These are phyloP conservation scores for Mus minutoides DNA, from an alignment of 2,797 vertebrate species.

Conservation along the genomic window DNA sequence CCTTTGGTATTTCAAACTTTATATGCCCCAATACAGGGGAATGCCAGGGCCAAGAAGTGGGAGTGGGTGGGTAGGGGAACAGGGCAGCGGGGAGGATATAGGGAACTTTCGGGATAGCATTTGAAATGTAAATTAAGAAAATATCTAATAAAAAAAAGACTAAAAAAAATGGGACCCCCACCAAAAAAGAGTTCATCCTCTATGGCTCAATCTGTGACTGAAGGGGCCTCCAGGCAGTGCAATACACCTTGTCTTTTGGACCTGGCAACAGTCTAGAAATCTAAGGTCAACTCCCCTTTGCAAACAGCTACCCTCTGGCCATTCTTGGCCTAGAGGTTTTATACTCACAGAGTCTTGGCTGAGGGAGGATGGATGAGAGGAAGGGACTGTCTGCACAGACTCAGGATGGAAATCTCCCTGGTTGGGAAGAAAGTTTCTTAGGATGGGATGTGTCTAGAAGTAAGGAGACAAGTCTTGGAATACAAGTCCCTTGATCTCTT, in stretches of 20 bases:
- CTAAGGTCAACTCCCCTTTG: background rate
- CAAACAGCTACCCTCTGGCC: background rate
- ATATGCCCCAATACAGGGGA: no score
- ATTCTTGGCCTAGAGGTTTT: background rate
- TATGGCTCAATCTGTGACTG: background rate
- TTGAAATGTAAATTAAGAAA: no score
- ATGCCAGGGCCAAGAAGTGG: no score
- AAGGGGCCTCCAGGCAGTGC: background rate
- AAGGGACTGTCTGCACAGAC: background rate
- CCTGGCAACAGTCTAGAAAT: background rate
- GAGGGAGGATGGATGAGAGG: background rate
- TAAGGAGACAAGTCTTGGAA: background rate
- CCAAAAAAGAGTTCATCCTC: fast-evolving
- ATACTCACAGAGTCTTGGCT: background rate
- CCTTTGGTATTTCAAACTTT: no score
- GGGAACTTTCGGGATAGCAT: no score
- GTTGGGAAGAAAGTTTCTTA: background rate
- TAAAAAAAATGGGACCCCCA: no score
- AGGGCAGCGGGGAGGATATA: no score
- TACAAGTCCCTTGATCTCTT: background rate
- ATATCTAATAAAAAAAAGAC: no score
- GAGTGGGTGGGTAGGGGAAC: no score
- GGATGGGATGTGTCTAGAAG: background rate
- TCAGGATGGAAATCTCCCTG: background rate
- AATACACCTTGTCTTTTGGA: fast-evolving